Percentiles rank a stretch among this genome's conserved stretches.
phyloP scores from a whole-genome alignment of 2,797 vertebrate species.

The Epinephelus malabaricus region DNA sequence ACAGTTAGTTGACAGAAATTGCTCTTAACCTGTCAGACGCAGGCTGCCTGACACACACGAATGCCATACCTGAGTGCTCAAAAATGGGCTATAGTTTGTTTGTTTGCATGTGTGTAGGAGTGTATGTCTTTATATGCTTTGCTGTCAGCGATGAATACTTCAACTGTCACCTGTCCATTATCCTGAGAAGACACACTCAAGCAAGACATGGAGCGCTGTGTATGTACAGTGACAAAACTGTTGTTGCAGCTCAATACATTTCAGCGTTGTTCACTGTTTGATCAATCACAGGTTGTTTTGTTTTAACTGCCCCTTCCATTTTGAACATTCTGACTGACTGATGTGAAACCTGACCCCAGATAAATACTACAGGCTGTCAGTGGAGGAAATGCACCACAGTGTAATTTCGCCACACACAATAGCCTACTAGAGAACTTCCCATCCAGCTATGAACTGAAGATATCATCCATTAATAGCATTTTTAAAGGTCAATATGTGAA shows the following conservation, averaged over 20 bases:
- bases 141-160: conserved; percentile 2
- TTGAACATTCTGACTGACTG: conserved; percentile 6
- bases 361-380: conserved; percentile 31
- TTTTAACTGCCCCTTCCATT: conserved; percentile 37
- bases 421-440: conserved; percentile 42
- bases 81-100: conserved; percentile 5
- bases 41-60: conserved; percentile 27
- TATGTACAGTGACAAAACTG: conserved; percentile 6
- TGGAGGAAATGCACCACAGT: conserved; percentile 22
- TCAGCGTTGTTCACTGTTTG: conserved; percentile 3
- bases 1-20: conserved; percentile 48
- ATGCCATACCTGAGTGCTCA: conserved; percentile 7
- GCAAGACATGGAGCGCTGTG: background rate
- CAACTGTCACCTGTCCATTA: conserved; percentile 11
- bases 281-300: conserved; percentile 35
- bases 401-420: conserved; percentile 38
- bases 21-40: conserved; percentile 55
- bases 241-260: conserved; percentile 1
- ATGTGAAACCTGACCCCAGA: conserved; percentile 16
- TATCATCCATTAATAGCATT: conserved; percentile 72
- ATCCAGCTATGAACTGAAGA: conserved; percentile 63
- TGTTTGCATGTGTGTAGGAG: conserved; percentile 2
- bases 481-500: conserved; percentile 79
- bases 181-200: background rate
- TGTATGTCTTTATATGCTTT: conserved; percentile 10